Percentiles rank a stretch among this genome's conserved stretches.
These are phyloP conservation scores for Fopius arisanus DNA, from an alignment of 1,140 invertebrate species.

Conservation along the genomic window DNA sequence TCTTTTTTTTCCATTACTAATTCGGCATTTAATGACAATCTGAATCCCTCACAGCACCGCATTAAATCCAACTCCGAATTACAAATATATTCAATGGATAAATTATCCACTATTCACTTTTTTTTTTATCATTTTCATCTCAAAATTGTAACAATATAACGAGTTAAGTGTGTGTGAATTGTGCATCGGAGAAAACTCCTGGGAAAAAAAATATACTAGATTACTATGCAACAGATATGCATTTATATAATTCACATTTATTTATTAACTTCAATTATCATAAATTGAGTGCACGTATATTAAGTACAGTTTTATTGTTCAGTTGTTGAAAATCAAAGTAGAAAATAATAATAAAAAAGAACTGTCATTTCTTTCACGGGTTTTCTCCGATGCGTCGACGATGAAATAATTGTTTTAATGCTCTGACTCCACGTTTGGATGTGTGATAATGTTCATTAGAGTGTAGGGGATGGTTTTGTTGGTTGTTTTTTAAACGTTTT, in stretches of 20 bases:
- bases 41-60: conserved; percentile 19
- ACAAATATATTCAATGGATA: conserved; percentile 27
- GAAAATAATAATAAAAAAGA: not conserved
- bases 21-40: conserved; percentile 13
- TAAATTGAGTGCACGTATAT: not conserved
- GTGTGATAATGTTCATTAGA: conserved; percentile 9
- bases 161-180: conserved; percentile 23
- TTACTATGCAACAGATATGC: not conserved
- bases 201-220: not conserved
- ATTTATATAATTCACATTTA: conserved; percentile 9
- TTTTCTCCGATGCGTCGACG: conserved; percentile 34
- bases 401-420: conserved; percentile 25
- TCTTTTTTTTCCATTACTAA: conserved; percentile 12
- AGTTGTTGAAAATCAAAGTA: not conserved
- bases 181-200: conserved; percentile 22
- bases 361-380: not conserved
- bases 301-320: not conserved
- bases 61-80: conserved; percentile 28
- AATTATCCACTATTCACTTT: conserved; percentile 18
- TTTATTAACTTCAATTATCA: not conserved
- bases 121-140: conserved; percentile 20
- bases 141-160: conserved; percentile 37
- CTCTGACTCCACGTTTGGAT: conserved; percentile 41
- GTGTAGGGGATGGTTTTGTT: conserved; percentile 9
- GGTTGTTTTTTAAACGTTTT: conserved; percentile 1